Evolutionary conservation across 2,888 invertebrate species (phyloP).

Genomic region (Psococerastis gibbosa): DNA sequence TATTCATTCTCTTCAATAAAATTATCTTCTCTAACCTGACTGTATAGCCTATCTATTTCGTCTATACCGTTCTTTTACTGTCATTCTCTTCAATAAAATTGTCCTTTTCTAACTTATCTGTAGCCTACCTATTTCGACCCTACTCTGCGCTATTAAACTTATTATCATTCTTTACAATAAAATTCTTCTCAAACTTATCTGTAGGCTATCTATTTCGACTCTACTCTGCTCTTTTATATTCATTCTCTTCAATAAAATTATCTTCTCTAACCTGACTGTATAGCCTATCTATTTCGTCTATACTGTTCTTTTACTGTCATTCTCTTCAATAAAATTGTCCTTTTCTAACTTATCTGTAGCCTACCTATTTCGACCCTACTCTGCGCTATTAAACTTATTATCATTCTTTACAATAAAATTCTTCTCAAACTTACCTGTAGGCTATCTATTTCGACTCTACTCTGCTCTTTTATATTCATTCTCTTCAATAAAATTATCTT

Average conservation of each 20-base stretch:
- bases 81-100: conserved; percentile 9
- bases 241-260: not conserved
- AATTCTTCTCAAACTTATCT: not conserved
- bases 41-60: not conserved
- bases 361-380: no score
- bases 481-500: conserved; percentile 11
- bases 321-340: no score
- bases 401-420: no score
- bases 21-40: not conserved
- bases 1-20: not conserved
- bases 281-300: not conserved
- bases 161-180: not conserved
- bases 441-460: conserved; percentile 13
- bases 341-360: no score
- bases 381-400: no score
- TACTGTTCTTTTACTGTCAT: conserved; percentile 2
- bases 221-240: not conserved
- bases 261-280: not conserved
- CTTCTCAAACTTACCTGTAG: no score
- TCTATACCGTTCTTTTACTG: not conserved
- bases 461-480: conserved; percentile 12
- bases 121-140: no score
- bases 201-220: not conserved
- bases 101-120: no score
- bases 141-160: no score